Evolutionary conservation across 2,113 vertebrate species (phyloP).

Genomic region (Pituophis catenifer): DNA sequence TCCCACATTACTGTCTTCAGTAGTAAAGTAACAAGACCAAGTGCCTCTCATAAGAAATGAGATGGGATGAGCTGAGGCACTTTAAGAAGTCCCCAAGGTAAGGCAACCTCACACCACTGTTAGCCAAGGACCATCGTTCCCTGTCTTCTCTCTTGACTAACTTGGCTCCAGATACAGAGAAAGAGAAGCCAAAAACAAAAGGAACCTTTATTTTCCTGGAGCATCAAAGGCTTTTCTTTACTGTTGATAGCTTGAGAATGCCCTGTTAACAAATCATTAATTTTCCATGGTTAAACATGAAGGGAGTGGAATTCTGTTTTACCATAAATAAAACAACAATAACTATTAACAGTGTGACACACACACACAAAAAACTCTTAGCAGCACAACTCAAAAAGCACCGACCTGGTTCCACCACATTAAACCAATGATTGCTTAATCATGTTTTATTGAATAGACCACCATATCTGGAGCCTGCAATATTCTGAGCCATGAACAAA

Average conservation of each 20-base stretch:
- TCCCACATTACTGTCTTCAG: neutral
- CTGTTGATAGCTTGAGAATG: neutral
- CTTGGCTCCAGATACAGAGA: neutral
- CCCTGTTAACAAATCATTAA: neutral
- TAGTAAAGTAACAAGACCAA: neutral
- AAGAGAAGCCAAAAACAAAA: neutral
- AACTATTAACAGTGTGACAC: neutral
- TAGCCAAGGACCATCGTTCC: neutral
- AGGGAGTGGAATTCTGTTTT: neutral
- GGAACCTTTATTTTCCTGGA: neutral
- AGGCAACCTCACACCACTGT: neutral
- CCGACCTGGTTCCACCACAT: neutral
- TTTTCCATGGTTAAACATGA: neutral
- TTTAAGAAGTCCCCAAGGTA: neutral
- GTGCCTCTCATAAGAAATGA: neutral
- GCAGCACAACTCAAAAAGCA: neutral
- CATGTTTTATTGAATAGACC: neutral
- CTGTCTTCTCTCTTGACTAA: neutral
- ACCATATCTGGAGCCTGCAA: neutral
- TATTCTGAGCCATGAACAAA: neutral
- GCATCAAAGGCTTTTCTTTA: neutral
- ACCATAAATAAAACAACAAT: neutral
- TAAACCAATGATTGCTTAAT: neutral
- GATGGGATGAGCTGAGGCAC: neutral
- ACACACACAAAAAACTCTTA: neutral